phyloP scores from a whole-genome alignment of 2,797 vertebrate species.

The Dendrocincla tyrannina region DNA sequence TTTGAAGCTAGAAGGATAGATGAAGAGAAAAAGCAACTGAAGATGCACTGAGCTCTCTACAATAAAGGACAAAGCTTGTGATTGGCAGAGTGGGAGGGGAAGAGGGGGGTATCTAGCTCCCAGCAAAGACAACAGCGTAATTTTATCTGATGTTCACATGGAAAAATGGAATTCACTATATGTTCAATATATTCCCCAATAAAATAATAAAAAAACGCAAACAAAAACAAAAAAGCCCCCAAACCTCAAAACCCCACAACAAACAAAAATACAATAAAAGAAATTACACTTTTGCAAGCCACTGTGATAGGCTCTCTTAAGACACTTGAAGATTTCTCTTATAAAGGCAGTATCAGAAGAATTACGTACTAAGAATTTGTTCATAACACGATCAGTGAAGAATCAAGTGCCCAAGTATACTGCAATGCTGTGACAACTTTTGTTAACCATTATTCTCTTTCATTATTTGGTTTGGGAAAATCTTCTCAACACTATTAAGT shows the following conservation, averaged over 20 bases:
- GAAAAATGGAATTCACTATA: background rate
- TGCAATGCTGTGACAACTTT: background rate
- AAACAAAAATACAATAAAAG: background rate
- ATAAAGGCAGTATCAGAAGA: background rate
- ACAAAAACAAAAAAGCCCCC: background rate
- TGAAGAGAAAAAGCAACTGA: conserved; percentile 33
- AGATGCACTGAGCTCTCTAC: conserved; percentile 6
- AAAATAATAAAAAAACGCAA: background rate
- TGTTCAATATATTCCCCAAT: background rate
- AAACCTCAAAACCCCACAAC: background rate
- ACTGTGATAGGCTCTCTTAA: background rate
- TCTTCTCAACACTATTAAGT: background rate
- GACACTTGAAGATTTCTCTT: background rate
- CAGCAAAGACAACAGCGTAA: conserved; percentile 45
- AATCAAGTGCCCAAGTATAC: background rate
- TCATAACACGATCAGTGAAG: background rate
- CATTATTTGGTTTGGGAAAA: background rate
- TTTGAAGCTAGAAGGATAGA: conserved; percentile 26
- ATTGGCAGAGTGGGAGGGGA: background rate
- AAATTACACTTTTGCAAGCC: background rate
- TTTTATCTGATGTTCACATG: conserved; percentile 30
- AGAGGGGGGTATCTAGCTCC: conserved; percentile 24
- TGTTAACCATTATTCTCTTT: background rate
- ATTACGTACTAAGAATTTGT: background rate
- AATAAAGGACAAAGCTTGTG: conserved; percentile 37